Conservation (phyloP, 2,888 invertebrate genomes). For the Hypena proboscidalis region DNA sequence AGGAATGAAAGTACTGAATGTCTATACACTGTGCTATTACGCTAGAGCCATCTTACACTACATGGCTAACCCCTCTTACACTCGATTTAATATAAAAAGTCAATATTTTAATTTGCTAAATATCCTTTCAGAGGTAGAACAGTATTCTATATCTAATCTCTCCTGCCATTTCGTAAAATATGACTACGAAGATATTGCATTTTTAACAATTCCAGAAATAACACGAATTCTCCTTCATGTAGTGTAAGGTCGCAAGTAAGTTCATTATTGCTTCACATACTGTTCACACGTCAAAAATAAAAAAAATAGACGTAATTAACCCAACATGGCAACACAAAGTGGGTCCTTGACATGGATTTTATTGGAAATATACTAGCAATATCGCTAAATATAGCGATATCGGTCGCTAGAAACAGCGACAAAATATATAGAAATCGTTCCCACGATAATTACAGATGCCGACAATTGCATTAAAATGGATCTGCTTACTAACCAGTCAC, state of each 20-base stretch:
- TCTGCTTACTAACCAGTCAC: conserved; percentile 46
- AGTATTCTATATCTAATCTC: conserved; percentile 40
- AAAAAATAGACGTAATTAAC: conserved; percentile 28
- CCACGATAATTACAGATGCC: conserved; percentile 21
- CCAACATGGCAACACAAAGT: conserved; percentile 33
- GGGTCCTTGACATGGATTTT: conserved; percentile 9
- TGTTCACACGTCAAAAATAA: conserved; percentile 30
- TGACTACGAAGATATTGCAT: conserved; percentile 27
- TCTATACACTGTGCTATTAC: conserved; percentile 4
- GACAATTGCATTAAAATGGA: conserved; percentile 25
- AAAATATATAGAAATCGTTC: conserved; percentile 21
- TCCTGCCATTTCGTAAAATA: conserved; percentile 29
- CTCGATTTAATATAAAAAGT: conserved; percentile 36
- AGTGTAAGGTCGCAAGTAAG: conserved; percentile 40
- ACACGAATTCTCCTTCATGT: conserved; percentile 31
- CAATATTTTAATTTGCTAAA: conserved; percentile 31
- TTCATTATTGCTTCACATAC: conserved; percentile 48
- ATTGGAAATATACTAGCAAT: too few relatives aligned
- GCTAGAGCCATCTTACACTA: conserved; percentile 41
- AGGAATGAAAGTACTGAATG: too few relatives aligned
- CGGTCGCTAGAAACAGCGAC: conserved; percentile 17
- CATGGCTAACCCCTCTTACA: conserved; percentile 35
- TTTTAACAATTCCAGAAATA: conserved; percentile 21
- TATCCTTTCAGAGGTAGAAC: conserved; percentile 42
- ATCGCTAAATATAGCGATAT: conserved; percentile 13